Evolutionary conservation across 1,140 invertebrate genomes (phyloP), one percentile per base, ranked within the genome.

Genomic region (Mamestra configurata): DNA sequence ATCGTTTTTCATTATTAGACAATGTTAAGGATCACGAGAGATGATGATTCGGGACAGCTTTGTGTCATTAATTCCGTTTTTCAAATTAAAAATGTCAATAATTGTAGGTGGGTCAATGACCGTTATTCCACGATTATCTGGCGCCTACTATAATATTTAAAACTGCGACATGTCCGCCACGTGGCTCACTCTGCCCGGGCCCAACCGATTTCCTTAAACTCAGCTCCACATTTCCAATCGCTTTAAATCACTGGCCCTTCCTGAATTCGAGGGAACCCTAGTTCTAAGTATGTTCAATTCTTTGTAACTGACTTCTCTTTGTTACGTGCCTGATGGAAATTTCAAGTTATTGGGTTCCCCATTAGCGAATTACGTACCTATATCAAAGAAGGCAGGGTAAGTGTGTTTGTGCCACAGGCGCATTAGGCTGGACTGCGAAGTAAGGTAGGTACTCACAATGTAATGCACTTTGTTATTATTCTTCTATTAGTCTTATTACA

Each of bases 291-390:
- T 37, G 13, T 51, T 51, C 22, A 40, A 70, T 70, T 70, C 40
- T 70, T 49, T 70, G 43, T 70, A 70, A 70, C 40, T 22, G 43
- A 70, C 66, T 70, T 49, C 66, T 43, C 43, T 70, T 51, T 51
- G 66, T 70, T 40, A 70, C 22, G 20, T n/a, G 22, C 13, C 20
- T 46, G n/a, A 70, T 49, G 22, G 40, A 70, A 70, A 70, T 22
- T 70, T 20, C 22, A 49, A 46, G 37, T 24, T 70, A 70, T 70
- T 49, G 37, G 43, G 40, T 4, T 15, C 7, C 11, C 18, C 18
- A 49, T 49, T 70, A 24, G 22, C 66, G 22, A 70, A 49, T 27
- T 49, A 49, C 1, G 13, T 68, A 68, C 37, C 10, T 15, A 49
- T 46, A 70, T 70, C 22, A 49, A 49, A 70, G 20, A 15, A 43